A percentile compares a stretch with the other conserved stretches of the same genome.
Evolutionary conservation across 2,797 vertebrate genomes (phyloP).

Genomic region (Diplodus sargus): DNA sequence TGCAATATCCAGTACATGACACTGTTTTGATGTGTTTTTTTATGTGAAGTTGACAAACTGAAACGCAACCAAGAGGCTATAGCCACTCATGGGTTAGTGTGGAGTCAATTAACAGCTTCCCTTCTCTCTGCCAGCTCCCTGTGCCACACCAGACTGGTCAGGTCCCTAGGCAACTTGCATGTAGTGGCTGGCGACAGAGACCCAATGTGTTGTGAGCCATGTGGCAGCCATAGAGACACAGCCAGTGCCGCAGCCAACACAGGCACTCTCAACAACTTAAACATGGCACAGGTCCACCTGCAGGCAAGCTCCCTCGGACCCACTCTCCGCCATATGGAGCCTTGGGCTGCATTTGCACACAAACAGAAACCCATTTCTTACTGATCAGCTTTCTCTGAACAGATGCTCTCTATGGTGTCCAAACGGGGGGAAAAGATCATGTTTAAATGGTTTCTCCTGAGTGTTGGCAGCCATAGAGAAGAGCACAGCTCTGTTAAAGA

Average conservation of each 20-base stretch:
- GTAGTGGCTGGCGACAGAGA: constrained; percentile 82
- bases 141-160: constrained; percentile 83
- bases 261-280: constrained; percentile 79
- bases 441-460: constrained; percentile 4
- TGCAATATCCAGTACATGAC: not conserved
- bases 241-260: constrained; percentile 74
- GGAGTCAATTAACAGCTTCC: constrained; percentile 72
- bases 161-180: constrained; percentile 86
- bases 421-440: constrained; percentile 1
- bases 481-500: constrained; percentile 22
- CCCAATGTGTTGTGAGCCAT: constrained; percentile 77
- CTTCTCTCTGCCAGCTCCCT: constrained; percentile 84
- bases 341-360: constrained; percentile 53
- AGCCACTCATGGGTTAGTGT: constrained; percentile 67
- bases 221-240: constrained; percentile 76
- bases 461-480: constrained; percentile 13
- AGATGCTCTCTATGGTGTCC: constrained; percentile 10
- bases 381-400: not conserved
- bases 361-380: not conserved
- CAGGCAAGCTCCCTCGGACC: constrained; percentile 76
- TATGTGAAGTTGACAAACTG: constrained; percentile 19
- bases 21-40: constrained; percentile 16
- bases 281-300: constrained; percentile 76
- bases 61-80: constrained; percentile 69
- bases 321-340: constrained; percentile 55